These are phyloP conservation scores for Tiliqua scincoides DNA, from an alignment of 2,113 vertebrate genomes.

Conservation along the genomic window DNA sequence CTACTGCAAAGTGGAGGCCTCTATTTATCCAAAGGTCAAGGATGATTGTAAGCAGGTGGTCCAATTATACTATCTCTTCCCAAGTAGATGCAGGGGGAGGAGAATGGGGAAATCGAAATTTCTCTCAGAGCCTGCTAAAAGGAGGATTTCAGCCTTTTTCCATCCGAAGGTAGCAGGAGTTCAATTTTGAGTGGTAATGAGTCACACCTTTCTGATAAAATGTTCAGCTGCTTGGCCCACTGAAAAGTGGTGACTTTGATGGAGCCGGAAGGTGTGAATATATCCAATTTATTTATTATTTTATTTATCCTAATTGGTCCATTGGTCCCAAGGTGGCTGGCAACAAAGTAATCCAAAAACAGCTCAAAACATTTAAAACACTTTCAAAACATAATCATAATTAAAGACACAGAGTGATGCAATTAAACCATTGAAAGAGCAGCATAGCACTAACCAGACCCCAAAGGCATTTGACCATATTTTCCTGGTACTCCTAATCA, in stretches of 20 bases:
- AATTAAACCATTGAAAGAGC: no score
- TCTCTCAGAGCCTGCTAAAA: constrained; percentile 17
- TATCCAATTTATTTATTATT: no score
- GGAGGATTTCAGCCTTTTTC: constrained; percentile 25
- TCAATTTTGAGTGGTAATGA: neutral
- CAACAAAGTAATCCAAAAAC: no score
- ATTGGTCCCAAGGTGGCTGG: no score
- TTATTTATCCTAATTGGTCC: no score
- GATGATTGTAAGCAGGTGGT: constrained; percentile 36
- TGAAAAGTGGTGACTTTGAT: neutral
- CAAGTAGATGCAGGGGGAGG: constrained; percentile 13
- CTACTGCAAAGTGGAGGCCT: neutral
- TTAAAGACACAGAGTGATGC: no score
- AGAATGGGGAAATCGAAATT: constrained; percentile 49
- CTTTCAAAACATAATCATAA: no score
- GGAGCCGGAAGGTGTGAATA: no score
- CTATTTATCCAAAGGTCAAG: constrained; percentile 52
- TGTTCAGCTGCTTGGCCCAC: neutral
- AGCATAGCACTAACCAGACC: no score
- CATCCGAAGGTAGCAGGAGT: constrained; percentile 34
- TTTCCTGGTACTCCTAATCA: no score
- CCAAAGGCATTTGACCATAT: no score
- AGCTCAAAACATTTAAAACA: no score
- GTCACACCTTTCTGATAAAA: neutral
- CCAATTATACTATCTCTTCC: constrained; percentile 36